Percentiles rank a stretch among this genome's conserved stretches.
phyloP scores from a whole-genome alignment of 2,888 invertebrate genomes.

The Rotaria sp. region DNA sequence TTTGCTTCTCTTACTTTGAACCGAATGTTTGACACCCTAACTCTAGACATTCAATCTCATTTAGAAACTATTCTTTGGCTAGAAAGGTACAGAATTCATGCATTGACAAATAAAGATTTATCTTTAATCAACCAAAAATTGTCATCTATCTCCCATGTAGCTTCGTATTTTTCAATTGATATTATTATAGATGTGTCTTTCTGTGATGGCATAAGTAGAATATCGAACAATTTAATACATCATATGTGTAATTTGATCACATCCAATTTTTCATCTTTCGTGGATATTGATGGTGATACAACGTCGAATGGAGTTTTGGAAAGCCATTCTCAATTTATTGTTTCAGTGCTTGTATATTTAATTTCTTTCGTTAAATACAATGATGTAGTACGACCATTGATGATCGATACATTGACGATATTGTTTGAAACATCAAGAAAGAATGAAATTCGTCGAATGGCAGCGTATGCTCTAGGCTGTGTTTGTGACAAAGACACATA shows the following conservation, averaged over 20 bases:
- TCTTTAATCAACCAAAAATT: not conserved
- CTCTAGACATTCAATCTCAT: not conserved
- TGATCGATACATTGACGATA: not conserved
- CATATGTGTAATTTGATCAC: not conserved
- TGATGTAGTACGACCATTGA: not conserved
- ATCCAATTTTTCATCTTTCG: not conserved
- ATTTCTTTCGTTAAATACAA: not conserved
- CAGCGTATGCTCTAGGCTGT: not conserved
- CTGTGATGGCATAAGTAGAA: too few relatives aligned
- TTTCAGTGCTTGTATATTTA: not conserved
- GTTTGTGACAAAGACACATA: not conserved
- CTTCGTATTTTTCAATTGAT: not conserved
- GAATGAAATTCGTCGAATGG: not conserved
- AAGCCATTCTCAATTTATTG: not conserved
- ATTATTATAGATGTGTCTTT: not conserved
- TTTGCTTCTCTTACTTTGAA: not conserved
- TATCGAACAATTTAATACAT: not conserved
- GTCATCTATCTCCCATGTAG: not conserved
- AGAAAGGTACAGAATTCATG: not conserved
- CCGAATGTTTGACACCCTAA: not conserved
- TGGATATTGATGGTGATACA: not conserved
- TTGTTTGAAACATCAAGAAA: not conserved
- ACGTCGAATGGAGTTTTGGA: not conserved
- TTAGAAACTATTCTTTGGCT: not conserved
- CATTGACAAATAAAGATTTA: not conserved